Percentiles rank a stretch among this genome's conserved stretches.
phyloP scores from a whole-genome alignment of 2,113 vertebrate species.

The Onychorhynchus coronatus region DNA sequence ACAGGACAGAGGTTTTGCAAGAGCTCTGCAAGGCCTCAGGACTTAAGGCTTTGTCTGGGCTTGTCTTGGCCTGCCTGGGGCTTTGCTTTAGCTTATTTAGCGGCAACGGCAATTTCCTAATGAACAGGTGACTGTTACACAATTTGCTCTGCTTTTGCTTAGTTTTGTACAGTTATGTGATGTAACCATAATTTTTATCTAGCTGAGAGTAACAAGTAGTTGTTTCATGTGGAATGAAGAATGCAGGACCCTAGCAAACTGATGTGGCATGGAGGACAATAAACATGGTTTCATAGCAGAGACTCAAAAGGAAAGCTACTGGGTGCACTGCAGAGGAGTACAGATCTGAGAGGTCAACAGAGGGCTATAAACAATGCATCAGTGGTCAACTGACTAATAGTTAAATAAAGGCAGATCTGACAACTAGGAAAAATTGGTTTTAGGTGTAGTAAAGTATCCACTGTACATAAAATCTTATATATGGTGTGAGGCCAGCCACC shows the following conservation, averaged over 20 bases:
- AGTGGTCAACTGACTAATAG: not conserved
- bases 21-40: not conserved
- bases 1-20: not conserved
- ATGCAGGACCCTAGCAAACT: not conserved
- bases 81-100: not conserved
- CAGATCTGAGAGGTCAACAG: not conserved
- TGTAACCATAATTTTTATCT: not conserved
- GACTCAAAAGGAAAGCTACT: not conserved
- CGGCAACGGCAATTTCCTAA: not conserved
- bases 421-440: not conserved
- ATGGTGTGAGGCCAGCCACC: not conserved
- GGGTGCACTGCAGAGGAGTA: not conserved
- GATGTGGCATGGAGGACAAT: rapidly evolving
- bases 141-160: not conserved
- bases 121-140: not conserved
- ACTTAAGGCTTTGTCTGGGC: not conserved
- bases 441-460: not conserved
- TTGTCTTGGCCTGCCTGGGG: not conserved
- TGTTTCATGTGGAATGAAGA: not conserved
- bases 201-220: not conserved
- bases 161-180: not conserved
- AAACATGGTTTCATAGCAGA: not conserved
- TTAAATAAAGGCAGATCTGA: not conserved
- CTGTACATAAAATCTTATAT: not conserved
- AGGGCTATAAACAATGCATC: not conserved